Conservation (phyloP, 2,888 invertebrate genomes). For the Mesorhabditis sp. region DNA sequence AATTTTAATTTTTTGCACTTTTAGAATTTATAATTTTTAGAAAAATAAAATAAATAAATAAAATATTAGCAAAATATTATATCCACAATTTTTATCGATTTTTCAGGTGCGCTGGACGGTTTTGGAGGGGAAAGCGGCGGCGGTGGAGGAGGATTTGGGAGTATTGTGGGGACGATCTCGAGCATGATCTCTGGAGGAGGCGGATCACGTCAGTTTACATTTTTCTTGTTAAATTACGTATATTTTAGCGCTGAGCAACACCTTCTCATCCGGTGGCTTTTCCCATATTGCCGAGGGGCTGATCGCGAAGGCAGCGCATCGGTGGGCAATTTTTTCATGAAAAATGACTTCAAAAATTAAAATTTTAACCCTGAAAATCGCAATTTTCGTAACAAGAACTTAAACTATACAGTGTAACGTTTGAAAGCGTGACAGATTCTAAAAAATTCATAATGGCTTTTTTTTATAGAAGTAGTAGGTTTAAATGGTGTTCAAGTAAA, state of each 20-base stretch:
- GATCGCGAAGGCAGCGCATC: conserved; percentile 40
- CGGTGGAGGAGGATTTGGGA: conserved; percentile 34
- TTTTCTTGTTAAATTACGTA: conserved; percentile 9
- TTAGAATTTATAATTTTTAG: background rate
- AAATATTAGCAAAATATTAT: background rate
- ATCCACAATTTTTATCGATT: background rate
- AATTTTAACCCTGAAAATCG: too few species aligned
- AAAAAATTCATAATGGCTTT: background rate
- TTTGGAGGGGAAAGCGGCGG: conserved; percentile 37
- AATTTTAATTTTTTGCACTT: too few species aligned
- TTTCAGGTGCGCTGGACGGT: conserved; percentile 26
- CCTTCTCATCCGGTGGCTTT: conserved; percentile 40
- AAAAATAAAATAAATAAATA: background rate
- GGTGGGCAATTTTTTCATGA: conserved; percentile 14
- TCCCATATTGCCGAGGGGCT: conserved; percentile 31
- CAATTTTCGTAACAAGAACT: too few species aligned
- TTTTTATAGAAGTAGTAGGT: too few species aligned
- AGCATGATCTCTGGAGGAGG: conserved; percentile 40
- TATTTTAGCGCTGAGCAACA: conserved; percentile 21
- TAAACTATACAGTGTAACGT: background rate
- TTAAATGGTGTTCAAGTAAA: too few species aligned
- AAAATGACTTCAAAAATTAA: too few species aligned
- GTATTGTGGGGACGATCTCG: conserved; percentile 39
- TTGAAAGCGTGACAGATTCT: background rate
- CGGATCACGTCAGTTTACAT: conserved; percentile 26